These are phyloP conservation scores for Mareca strepera DNA, from an alignment of 2,797 vertebrate species.

Conservation along the genomic window DNA sequence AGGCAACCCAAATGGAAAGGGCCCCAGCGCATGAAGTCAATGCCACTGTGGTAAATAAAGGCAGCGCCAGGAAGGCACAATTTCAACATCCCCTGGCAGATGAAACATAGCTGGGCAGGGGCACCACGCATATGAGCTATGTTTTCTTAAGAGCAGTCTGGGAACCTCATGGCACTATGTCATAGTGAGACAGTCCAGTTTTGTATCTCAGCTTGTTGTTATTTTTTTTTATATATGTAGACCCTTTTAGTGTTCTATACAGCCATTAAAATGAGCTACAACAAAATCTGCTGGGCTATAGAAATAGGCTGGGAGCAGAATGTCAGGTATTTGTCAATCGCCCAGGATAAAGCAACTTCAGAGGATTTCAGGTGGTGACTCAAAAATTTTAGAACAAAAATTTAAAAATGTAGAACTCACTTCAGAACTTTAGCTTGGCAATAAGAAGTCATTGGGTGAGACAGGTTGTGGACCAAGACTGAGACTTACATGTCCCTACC, in stretches of 20 bases:
- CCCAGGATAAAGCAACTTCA: neutral
- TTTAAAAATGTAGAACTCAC: neutral
- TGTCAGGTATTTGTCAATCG: neutral
- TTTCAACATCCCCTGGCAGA: constrained; percentile 70
- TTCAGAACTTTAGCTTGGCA: neutral
- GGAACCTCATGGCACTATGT: constrained; percentile 47
- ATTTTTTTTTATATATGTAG: neutral
- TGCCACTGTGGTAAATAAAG: constrained; percentile 75
- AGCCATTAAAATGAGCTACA: neutral
- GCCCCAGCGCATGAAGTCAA: constrained; percentile 66
- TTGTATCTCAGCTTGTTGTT: neutral
- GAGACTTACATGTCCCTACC: neutral
- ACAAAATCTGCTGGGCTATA: neutral
- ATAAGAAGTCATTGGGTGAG: neutral
- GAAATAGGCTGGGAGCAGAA: neutral
- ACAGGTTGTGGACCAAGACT: neutral
- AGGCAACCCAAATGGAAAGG: constrained; percentile 71
- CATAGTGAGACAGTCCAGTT: constrained; percentile 34
- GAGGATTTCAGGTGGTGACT: neutral
- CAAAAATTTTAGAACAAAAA: neutral
- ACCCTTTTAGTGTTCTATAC: neutral
- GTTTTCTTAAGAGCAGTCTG: constrained; percentile 69
- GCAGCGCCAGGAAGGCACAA: constrained; percentile 58
- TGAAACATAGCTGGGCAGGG: constrained; percentile 53
- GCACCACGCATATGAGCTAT: constrained; percentile 10